Conservation (phyloP, 2,888 invertebrate genomes). For the Xanthorhoe spadicearia region DNA sequence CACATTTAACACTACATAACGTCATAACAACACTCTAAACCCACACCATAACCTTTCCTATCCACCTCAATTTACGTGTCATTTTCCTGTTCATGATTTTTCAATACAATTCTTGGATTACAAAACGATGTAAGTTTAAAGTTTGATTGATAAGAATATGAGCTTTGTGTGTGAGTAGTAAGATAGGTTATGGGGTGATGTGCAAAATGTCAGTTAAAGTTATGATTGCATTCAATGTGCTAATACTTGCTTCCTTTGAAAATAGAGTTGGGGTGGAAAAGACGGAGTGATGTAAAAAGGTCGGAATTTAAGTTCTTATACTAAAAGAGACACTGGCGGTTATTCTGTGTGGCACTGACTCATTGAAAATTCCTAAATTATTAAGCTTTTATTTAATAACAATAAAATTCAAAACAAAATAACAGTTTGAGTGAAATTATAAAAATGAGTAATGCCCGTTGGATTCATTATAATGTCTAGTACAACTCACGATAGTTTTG, state of each 20-base stretch:
- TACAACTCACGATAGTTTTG: too few species aligned
- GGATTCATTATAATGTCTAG: too few species aligned
- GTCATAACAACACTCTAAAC: conserved; percentile 24
- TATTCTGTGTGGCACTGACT: too few species aligned
- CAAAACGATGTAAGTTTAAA: conserved; percentile 7
- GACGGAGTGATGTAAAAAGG: neutral
- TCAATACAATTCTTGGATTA: neutral
- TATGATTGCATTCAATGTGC: conserved; percentile 35
- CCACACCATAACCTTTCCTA: conserved; percentile 28
- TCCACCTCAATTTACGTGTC: neutral
- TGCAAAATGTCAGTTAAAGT: conserved; percentile 12
- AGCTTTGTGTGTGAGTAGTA: neutral
- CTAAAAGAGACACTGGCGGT: too few species aligned
- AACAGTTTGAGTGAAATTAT: too few species aligned
- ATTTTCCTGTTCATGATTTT: neutral
- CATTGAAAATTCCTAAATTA: too few species aligned
- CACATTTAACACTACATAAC: conserved; percentile 36
- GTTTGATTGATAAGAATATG: neutral
- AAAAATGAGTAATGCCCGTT: too few species aligned
- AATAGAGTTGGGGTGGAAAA: conserved; percentile 9
- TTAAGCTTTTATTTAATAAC: too few species aligned
- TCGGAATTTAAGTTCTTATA: too few species aligned
- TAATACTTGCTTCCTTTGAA: conserved; percentile 23
- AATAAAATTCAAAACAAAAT: too few species aligned
- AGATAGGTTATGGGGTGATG: conserved; percentile 4